phyloP scores from a whole-genome alignment of 2,888 invertebrate species.

The Temnothorax ravouxi region DNA sequence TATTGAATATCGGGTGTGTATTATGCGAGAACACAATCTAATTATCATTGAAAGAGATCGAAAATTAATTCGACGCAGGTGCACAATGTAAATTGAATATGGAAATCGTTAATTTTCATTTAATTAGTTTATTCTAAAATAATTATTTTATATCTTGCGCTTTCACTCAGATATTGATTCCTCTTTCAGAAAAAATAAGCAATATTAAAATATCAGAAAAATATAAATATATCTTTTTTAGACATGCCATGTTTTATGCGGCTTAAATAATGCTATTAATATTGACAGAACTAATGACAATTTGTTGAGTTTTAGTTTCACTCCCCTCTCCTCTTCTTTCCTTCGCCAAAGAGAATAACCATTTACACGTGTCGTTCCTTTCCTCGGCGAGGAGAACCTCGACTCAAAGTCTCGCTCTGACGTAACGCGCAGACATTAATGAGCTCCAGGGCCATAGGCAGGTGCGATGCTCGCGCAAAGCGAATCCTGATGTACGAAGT shows the following conservation, averaged over 20 bases:
- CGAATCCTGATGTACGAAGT: no score
- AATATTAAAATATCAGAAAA: no score
- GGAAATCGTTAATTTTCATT: slow-evolving; percentile 16
- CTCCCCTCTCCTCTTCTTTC: background rate
- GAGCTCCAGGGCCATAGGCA: no score
- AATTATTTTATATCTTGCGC: background rate
- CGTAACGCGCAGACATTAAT: no score
- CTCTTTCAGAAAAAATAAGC: background rate
- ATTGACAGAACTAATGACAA: background rate
- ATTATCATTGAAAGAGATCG: background rate
- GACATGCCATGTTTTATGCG: background rate
- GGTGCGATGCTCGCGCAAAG: no score
- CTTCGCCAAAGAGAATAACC: background rate
- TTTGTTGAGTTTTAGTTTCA: background rate
- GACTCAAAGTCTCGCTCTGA: slow-evolving; percentile 66
- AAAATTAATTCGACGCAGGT: slow-evolving; percentile 26
- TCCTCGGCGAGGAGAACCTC: slow-evolving; percentile 24
- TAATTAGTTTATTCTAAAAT: background rate
- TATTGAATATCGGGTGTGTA: background rate
- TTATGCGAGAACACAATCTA: background rate
- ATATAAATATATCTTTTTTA: background rate
- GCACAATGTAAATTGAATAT: background rate
- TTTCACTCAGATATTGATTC: background rate
- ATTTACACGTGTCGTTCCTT: slow-evolving; percentile 41
- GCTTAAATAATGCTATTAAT: background rate